Base-by-base conservation (phyloP, 64 coral and sea anemone genomes). In the Porites australiensis region DNA sequence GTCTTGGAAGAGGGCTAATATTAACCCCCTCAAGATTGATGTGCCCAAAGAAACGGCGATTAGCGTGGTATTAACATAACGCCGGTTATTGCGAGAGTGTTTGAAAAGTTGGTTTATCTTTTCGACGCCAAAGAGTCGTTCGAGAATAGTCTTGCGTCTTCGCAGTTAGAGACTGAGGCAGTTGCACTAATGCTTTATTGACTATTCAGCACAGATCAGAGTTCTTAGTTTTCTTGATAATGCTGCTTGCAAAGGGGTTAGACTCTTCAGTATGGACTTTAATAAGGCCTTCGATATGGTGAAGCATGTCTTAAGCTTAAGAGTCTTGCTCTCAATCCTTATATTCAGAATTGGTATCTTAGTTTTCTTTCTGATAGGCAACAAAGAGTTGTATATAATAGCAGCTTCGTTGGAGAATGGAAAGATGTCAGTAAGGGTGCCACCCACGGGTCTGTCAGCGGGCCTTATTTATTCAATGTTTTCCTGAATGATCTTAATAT, bases 41-140 rank as follows among this genome's bases (percentile, higher is more conserved):
- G n/a, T n/a, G n/a, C n/a, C n/a, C n/a, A n/a, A n/a, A n/a, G n/a
- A n/a, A n/a, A n/a, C 60, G n/a, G 58, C 52, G 58, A 84, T 45
- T 84, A 69, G 59, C 37, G 82, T 58, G 44, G 27, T 69, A 66
- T 86, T 37, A 86, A 48, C 68, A 37, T 86, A 65, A 69, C 82
- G 82, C 82, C 82, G 44, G 61, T 86, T 49, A 70, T 86, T 86
- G 82, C 82, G 60, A 84, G 82, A 82, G 18, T 82, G 79, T 82
- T 82, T 1, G 52, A 82, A 82, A 82, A 82, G 79, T 50, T 82
- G 27, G 79, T 82, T 82, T 82, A 59, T 82, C 79, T 27, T 18
- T 60, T 59, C 50, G 16, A 82, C 79, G 79, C 79, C 79, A 82
- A 82, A 53, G 79, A 59, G 15, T 82, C 53, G 45, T 82, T 82